Conservation (phyloP, 2,797 vertebrate species). For the Anguilla marmorata region DNA sequence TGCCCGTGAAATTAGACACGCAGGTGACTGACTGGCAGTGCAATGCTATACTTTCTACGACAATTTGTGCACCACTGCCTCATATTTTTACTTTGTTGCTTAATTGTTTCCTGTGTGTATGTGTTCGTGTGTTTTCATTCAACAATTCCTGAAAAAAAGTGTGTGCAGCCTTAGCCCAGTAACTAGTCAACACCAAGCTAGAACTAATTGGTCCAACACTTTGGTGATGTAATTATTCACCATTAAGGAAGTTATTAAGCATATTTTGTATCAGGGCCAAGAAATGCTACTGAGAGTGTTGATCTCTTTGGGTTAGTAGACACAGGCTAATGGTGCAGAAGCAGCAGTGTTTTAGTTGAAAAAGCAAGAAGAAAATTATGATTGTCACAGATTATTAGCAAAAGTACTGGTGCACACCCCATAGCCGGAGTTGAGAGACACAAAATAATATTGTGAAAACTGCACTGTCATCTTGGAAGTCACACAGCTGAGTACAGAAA, state of each 20-base stretch:
- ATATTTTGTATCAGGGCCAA: not conserved
- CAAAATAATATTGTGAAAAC: not conserved
- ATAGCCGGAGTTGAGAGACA: not conserved
- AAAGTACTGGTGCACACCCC: not conserved
- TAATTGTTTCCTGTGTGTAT: not conserved
- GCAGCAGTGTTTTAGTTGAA: conserved; percentile 2
- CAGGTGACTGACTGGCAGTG: not conserved
- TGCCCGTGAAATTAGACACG: not conserved
- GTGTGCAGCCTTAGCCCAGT: not conserved
- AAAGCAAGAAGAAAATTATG: not conserved
- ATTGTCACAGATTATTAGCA: conserved; percentile 11
- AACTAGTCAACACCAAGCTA: not conserved
- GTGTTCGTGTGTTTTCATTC: not conserved
- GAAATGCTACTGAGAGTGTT: not conserved
- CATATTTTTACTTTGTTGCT: not conserved
- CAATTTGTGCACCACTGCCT: not conserved
- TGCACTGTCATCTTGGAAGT: not conserved
- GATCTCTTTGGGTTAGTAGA: not conserved
- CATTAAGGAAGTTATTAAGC: not conserved
- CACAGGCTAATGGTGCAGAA: not conserved
- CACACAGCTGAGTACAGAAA: not conserved
- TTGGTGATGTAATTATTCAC: not conserved
- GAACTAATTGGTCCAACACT: not conserved
- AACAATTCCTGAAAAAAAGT: not conserved
- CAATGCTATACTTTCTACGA: too few species aligned